Conservation (phyloP, 92 coral and sea anemone species). For the Anthopleura xanthogrammica region DNA sequence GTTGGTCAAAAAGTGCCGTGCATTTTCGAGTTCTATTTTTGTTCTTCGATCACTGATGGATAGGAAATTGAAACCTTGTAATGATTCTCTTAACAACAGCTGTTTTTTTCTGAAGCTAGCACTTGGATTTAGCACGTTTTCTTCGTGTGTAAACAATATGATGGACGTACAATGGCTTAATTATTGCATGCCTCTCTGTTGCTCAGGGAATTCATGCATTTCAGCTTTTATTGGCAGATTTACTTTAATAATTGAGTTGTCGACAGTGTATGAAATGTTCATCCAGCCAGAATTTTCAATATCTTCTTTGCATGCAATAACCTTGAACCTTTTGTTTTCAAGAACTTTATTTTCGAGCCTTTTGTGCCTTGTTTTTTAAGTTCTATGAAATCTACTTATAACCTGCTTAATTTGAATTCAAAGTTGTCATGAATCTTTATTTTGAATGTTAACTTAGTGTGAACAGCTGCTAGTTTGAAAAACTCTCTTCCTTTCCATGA, state of each 20-base stretch:
- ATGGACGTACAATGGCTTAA: not conserved
- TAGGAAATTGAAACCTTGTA: conserved; percentile 21
- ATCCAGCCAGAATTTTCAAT: not conserved
- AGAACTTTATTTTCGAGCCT: not conserved
- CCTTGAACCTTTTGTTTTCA: not conserved
- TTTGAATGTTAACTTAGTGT: not conserved
- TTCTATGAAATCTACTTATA: not conserved
- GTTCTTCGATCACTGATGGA: conserved; percentile 22
- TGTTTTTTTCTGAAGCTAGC: conserved; percentile 17
- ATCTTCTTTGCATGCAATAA: not conserved
- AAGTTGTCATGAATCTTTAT: not conserved
- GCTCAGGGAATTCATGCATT: conserved; percentile 1
- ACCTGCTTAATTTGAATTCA: conserved; percentile 8
- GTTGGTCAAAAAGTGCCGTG: not conserved
- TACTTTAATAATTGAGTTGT: not conserved
- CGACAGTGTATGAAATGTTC: not conserved
- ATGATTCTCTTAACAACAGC: conserved; percentile 26
- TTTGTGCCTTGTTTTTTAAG: not conserved
- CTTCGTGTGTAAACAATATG: conserved; percentile 16
- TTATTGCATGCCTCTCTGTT: not conserved
- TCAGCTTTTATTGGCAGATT: not conserved
- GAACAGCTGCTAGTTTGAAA: conserved; percentile 5
- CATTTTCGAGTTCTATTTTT: not conserved
- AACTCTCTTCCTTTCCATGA: not conserved
- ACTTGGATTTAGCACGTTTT: conserved; percentile 31